Evolutionary conservation across 2,797 vertebrate species (phyloP).

Genomic region (Helarctos malayanus): DNA sequence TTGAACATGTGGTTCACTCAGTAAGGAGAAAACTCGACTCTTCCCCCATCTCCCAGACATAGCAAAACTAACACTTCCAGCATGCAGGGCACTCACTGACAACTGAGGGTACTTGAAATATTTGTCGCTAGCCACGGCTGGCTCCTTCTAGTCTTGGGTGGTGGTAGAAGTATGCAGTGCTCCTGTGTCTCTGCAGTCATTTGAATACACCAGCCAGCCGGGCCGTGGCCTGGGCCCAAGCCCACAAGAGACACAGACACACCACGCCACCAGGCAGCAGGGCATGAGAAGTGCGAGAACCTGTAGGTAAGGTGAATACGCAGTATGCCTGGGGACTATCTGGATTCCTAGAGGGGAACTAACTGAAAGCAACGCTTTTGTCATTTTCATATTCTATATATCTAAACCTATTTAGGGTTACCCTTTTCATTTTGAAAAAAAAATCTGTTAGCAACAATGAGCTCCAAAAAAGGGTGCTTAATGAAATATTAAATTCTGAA

Average conservation of each 20-base stretch:
- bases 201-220: neutral
- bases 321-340: neutral
- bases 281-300: neutral
- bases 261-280: neutral
- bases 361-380: neutral
- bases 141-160: neutral
- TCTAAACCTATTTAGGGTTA: neutral
- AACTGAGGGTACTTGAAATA: neutral
- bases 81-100: neutral
- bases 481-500: constrained; percentile 38
- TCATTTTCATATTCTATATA: neutral
- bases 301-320: neutral
- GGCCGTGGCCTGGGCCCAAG: neutral
- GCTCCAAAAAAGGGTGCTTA: neutral
- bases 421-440: neutral
- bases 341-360: neutral
- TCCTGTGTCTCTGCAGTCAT: neutral
- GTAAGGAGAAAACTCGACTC: neutral
- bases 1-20: neutral
- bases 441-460: neutral
- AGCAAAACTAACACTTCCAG: neutral
- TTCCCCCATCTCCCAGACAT: too few species aligned
- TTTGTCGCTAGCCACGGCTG: neutral
- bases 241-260: neutral
- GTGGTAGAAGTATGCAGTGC: rapidly evolving